Base-by-base conservation (phyloP, 2,113 vertebrate genomes). In the Halcyon malimbica region DNA sequence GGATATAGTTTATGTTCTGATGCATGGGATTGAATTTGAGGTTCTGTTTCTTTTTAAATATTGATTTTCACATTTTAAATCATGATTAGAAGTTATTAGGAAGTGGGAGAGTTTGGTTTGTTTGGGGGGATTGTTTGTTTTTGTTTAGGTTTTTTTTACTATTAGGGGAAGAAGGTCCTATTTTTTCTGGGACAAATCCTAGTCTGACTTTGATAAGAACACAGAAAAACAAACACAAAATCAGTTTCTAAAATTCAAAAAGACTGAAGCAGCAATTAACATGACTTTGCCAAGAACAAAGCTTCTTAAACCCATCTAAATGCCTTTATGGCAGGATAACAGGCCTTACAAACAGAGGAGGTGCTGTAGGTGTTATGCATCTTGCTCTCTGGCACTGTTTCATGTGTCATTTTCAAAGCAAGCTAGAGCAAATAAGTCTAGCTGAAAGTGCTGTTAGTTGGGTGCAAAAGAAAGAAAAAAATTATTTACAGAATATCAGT, bases 1-100 rank as follows among this genome's bases (percentile, higher is more conserved):
- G 16, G 26, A 51, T 16, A 57, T 4, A 37, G 5, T 20, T 62
- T 73, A 62, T 1, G 8, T 65, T 69, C 8, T 0, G 2, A 29
- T 26, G 9, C 25, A 65, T 24, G 6, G 9, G 33, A 83, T 17
- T 87, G 21, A 87, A 77, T 3, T 26, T 35, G 28, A 73, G 26
- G 10, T 24, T 74, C 13, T 67, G 13, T 42, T 74, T 84, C 16
- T 69, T 71, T 68, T 39, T 6, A 68, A 69, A 46, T 46, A 5
- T 29, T 31, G 9, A 37, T 16, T 54, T 6, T 53, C 23, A 39
- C 5, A 15, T 80, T 87, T 64, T 11, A 24, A 62, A 33, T 57
- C 13, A 62, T 35, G 4, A 70, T 75, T 65, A 51, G 11, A 74
- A 60, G 13, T 29, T 48, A 24, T 35, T 59, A 35, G 10, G 17